Conservation (phyloP, 2,797 vertebrate genomes). For the Poliocrania exsul region DNA sequence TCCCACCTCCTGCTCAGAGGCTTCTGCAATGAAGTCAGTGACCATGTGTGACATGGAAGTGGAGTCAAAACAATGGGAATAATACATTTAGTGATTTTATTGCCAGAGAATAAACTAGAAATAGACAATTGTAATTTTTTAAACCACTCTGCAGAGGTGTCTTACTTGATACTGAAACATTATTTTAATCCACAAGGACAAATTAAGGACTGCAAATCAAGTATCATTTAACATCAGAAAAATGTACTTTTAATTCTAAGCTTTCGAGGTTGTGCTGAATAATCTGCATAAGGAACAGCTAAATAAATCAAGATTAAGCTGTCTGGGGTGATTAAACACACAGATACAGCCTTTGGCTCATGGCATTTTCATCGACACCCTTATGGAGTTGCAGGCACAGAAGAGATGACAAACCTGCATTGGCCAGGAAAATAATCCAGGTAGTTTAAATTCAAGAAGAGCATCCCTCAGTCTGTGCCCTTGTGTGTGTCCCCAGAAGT, state of each 20-base stretch:
- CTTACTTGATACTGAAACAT: neutral
- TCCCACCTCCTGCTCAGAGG: neutral
- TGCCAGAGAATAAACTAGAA: neutral
- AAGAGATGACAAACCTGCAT: no score
- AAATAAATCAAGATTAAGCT: constrained; percentile 12
- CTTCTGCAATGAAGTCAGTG: neutral
- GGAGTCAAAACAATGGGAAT: neutral
- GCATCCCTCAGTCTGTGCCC: neutral
- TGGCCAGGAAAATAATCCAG: neutral
- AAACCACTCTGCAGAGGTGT: neutral
- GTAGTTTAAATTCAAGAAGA: neutral
- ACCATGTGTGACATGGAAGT: neutral
- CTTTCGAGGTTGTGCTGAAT: neutral
- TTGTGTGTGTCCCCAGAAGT: neutral
- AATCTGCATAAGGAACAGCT: neutral
- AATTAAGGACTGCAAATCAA: neutral
- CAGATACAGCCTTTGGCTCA: neutral
- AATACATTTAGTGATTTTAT: neutral
- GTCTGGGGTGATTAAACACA: neutral
- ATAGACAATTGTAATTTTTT: neutral
- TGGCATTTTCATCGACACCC: neutral
- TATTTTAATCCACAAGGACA: neutral
- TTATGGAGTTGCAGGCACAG: neutral
- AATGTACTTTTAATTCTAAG: neutral
- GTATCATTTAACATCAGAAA: neutral